A percentile compares a stretch with the other conserved stretches of the same genome.
Evolutionary conservation across 2,113 vertebrate genomes (phyloP).

Genomic region (Montifringilla adamsi): DNA sequence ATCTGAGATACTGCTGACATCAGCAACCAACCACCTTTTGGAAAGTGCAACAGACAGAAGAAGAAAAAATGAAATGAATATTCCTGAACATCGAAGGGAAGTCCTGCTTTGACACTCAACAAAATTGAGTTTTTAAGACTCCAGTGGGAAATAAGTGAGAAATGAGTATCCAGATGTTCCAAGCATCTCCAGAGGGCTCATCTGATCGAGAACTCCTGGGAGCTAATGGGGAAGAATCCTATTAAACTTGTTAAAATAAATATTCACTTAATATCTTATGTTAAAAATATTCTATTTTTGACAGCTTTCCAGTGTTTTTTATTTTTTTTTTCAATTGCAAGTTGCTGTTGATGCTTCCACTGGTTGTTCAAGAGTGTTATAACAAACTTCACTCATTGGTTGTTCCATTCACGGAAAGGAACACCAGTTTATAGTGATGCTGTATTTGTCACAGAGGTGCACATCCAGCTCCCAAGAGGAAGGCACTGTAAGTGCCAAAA

Average conservation of each 20-base stretch:
- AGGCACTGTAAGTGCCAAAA: not conserved
- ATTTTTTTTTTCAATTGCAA: not conserved
- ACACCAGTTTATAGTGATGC: not conserved
- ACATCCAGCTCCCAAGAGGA: not conserved
- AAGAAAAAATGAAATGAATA: not conserved
- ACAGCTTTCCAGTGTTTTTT: not conserved
- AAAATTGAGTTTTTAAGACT: not conserved
- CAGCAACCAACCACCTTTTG: not conserved
- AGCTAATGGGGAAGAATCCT: not conserved
- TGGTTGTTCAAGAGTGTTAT: not conserved
- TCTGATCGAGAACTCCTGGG: not conserved
- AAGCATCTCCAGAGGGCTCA: not conserved
- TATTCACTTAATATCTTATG: not conserved
- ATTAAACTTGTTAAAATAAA: slow-evolving; percentile 11
- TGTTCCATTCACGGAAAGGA: not conserved
- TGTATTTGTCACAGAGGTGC: not conserved
- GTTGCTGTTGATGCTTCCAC: not conserved
- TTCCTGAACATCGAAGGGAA: not conserved
- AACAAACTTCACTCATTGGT: not conserved
- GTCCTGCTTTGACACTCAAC: not conserved
- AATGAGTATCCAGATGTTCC: not conserved
- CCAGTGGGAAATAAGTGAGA: slow-evolving; percentile 9
- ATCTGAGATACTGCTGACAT: not conserved
- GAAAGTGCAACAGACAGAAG: not conserved
- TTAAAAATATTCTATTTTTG: not conserved